Base-by-base conservation (phyloP, 23 tunicate genomes). In the Halocynthia aurantium region DNA sequence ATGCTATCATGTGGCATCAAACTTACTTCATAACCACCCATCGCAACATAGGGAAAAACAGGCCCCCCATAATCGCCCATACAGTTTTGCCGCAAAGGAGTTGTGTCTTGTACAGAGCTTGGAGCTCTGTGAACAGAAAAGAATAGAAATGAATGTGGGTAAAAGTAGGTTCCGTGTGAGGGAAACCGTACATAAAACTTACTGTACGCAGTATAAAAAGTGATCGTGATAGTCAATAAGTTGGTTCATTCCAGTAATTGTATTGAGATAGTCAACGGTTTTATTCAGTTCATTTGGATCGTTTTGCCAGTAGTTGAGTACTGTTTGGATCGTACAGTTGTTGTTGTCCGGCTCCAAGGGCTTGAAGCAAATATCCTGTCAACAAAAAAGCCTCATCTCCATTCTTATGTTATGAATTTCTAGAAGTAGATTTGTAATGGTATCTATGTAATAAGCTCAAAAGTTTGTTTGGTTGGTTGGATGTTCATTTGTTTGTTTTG, bases 11-110 rank as follows among this genome's bases (percentile, higher is more conserved):
- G 44, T 31, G 44, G 44, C 4, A 51, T 12, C 10, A 12, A 44
- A 13, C 75, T 52, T 52, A 92, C 98, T 75, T 86, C 88, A 17
- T 82, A 88, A 13, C 99, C 99, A 44, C 99, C 99, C 50, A 96
- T 70, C 40, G 93, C 96, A 6, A 96, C 75, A 80, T 67, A 96
- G 12, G 99, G 99, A 40, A 96, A 94, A n/a, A 96, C 77, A 11
- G 99, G 99, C 7, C 96, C 95, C 8, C 99, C 99, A 54, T 62
- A 96, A 72, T 96, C 99, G 11, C 90, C 93, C 82, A 82, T 71
- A 66, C 96, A 89, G 53, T 71, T 81, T 62, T 89, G 92, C 55
- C 74, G 75, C 58, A 96, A 66, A 11, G 86, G 83, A 15, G 87
- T 89, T 8, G 95, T 96, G 61, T 89, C 96, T 52, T 85, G 88